Evolutionary conservation across 1,140 invertebrate genomes (phyloP), one percentile per base, ranked within the genome.

Genomic region (Drosophila micromelanica): DNA sequence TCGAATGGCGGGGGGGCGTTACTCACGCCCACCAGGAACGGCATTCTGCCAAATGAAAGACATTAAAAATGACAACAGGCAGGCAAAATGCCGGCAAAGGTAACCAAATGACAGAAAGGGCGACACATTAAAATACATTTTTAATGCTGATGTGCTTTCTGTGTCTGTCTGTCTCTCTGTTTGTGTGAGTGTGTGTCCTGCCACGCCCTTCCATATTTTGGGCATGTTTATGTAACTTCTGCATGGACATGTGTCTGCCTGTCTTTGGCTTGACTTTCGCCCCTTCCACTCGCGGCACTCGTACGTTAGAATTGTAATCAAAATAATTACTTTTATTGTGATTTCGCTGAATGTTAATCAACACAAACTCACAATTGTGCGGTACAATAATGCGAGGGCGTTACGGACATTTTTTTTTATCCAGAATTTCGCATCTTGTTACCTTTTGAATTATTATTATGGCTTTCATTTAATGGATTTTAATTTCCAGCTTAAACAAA

Each of bases 51-150:
- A 78, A 82, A 85, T 80, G 77, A 80, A 86, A 77, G 73, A 86
- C 81, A 86, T 85, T 78, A 86, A 85, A 73, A 73, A 78, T 76
- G 76, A 77, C 81, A 85, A 73, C 78, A 80, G 78, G 59, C 72
- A 74, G 76, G 43, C 76, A 35, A 78, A 76, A 62, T 51, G 55
- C 60, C 54, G 49, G 55, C 42, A 43, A 56, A 71, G 38, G 69
- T 69, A 64, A 62, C 49, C 35, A 79, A 82, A 82, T 82, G 79
- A 73, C 73, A 85, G 57, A 85, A 45, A 76, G 64, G 51, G 68
- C 73, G 74, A 81, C 81, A 81, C 82, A 86, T 86, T 86, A 86
- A 87, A 87, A 86, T 86, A 81, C 82, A 86, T 86, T 81, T 86
- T 86, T 87, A 81, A 86, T 86, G 81, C 75, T 86, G 78, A 85